These are phyloP conservation scores for Arge pagana DNA, from an alignment of 2,888 invertebrate species.

Conservation along the genomic window DNA sequence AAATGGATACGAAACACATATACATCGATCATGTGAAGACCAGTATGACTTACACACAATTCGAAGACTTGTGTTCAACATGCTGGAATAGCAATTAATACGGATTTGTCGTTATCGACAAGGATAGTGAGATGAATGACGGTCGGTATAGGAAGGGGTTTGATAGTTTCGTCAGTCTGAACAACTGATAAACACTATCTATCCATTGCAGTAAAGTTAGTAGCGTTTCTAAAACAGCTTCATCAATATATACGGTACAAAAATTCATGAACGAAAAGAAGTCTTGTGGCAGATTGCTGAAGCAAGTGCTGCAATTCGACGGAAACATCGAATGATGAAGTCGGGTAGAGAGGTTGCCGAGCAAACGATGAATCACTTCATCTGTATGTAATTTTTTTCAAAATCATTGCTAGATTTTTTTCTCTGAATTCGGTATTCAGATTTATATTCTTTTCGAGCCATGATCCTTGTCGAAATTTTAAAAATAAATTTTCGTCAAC, in stretches of 20 bases:
- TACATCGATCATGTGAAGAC: constrained; percentile 36
- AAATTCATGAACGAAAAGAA: constrained; percentile 15
- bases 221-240: neutral
- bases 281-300: constrained; percentile 24
- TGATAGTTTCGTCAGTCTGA: constrained; percentile 25
- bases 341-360: constrained; percentile 21
- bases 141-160: constrained; percentile 34
- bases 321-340: constrained; percentile 27
- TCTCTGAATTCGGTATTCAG: no score
- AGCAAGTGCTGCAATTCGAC: constrained; percentile 29
- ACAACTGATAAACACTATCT: constrained; percentile 13
- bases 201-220: constrained; percentile 8
- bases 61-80: constrained; percentile 28
- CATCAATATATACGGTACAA: constrained; percentile 17
- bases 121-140: constrained; percentile 30
- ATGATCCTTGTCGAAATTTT: no score
- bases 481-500: no score
- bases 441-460: no score
- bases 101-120: constrained; percentile 35
- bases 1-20: constrained; percentile 35
- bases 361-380: constrained; percentile 12
- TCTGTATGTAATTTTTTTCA: no score
- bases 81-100: constrained; percentile 36
- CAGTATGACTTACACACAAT: constrained; percentile 32
- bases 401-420: no score